Conservation (phyloP, 2,113 vertebrate genomes). For the Philantomba maxwellii region DNA sequence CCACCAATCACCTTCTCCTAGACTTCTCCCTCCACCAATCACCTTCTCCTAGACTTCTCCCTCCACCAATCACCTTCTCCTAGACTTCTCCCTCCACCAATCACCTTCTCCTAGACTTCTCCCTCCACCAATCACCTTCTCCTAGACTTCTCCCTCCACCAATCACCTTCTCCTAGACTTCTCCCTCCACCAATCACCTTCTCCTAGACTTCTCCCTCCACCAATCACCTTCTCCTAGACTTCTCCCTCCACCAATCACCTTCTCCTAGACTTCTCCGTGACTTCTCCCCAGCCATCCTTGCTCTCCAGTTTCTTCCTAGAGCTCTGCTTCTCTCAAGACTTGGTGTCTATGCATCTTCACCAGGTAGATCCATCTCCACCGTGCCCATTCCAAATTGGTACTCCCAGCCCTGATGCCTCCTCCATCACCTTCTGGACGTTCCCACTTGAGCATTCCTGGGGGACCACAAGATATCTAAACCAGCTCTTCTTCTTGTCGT, state of each 20-base stretch:
- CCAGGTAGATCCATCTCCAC: background rate
- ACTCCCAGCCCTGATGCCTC: background rate
- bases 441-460: background rate
- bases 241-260: background rate
- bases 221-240: background rate
- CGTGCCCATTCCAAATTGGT: background rate
- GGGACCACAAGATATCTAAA: background rate
- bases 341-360: background rate
- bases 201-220: background rate
- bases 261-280: background rate
- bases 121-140: no score
- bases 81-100: no score
- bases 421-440: background rate
- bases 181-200: background rate
- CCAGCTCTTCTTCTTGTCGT: background rate
- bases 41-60: background rate
- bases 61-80: background rate
- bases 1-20: background rate
- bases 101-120: background rate
- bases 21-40: background rate
- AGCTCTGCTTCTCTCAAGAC: background rate
- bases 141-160: background rate
- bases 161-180: background rate
- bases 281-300: background rate
- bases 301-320: background rate